Percentiles rank a stretch among this genome's conserved stretches.
These are phyloP conservation scores for Halictus ligatus DNA, from an alignment of 2,888 invertebrate species.

Conservation along the genomic window DNA sequence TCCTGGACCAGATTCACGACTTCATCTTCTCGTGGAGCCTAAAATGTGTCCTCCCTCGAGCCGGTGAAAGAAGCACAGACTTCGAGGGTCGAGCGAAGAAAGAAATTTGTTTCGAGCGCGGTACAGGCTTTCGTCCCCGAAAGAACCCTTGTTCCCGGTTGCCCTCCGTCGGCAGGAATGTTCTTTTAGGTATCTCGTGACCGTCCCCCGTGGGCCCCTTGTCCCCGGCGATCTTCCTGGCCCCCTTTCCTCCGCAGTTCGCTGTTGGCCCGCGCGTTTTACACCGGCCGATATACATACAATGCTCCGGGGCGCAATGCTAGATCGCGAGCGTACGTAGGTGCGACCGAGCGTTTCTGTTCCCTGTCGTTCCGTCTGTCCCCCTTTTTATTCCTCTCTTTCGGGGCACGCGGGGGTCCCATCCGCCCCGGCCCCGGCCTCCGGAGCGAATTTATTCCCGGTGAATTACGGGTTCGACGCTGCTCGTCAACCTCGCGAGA, in stretches of 20 bases:
- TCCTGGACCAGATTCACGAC: background rate
- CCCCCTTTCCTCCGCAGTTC: slow-evolving; percentile 8
- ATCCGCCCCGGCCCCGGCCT: slow-evolving; percentile 23
- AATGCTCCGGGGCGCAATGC: slow-evolving; percentile 77
- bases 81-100: background rate
- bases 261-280: slow-evolving; percentile 39
- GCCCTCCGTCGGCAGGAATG: slow-evolving; percentile 41
- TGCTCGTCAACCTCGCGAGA: slow-evolving; percentile 39
- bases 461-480: slow-evolving; percentile 59
- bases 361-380: background rate
- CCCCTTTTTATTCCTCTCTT: slow-evolving; percentile 24
- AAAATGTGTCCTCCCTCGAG: background rate
- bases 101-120: background rate
- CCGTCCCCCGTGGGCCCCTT: slow-evolving; percentile 5
- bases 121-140: background rate
- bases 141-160: background rate
- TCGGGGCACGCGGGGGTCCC: slow-evolving; percentile 33
- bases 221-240: background rate
- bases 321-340: slow-evolving; percentile 72
- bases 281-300: slow-evolving; percentile 79
- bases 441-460: slow-evolving; percentile 46
- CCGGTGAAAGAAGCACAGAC: background rate
- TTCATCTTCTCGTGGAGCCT: background rate
- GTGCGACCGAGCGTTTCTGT: slow-evolving; percentile 59
- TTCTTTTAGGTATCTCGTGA: slow-evolving; percentile 57